phyloP scores from a whole-genome alignment of 2,888 invertebrate genomes.

The Sphaerophoria taeniata region DNA sequence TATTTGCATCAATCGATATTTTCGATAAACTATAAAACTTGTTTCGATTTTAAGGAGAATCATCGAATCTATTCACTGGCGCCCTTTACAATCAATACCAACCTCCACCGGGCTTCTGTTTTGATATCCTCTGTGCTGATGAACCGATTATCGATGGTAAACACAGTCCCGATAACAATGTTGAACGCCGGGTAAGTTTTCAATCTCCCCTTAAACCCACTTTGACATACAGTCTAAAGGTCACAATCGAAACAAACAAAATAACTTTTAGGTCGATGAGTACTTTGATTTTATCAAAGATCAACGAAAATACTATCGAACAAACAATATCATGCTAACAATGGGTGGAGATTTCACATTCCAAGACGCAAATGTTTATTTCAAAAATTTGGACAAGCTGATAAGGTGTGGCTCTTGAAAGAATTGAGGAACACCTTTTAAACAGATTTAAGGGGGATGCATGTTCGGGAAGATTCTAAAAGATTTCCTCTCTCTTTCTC shows the following conservation, averaged over 20 bases:
- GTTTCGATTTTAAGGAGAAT: slow-evolving; percentile 83
- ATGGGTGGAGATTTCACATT: slow-evolving; percentile 97
- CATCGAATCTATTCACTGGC: slow-evolving; percentile 91
- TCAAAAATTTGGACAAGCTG: slow-evolving; percentile 92
- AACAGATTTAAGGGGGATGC: slow-evolving; percentile 48
- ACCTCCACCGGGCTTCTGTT: slow-evolving; percentile 96
- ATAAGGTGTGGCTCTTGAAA: slow-evolving; percentile 84
- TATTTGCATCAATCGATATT: not conserved
- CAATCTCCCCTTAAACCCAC: too few relatives aligned
- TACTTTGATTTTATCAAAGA: slow-evolving; percentile 85
- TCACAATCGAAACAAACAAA: slow-evolving; percentile 15
- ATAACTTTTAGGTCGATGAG: slow-evolving; percentile 82
- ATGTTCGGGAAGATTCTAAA: slow-evolving; percentile 20
- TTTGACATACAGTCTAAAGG: not conserved
- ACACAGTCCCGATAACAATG: slow-evolving; percentile 92
- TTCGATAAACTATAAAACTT: not conserved
- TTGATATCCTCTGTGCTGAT: slow-evolving; percentile 92
- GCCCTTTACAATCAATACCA: slow-evolving; percentile 92
- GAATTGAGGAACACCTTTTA: slow-evolving; percentile 9
- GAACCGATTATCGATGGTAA: slow-evolving; percentile 94
- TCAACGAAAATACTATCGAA: slow-evolving; percentile 86
- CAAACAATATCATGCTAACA: slow-evolving; percentile 90
- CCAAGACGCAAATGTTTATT: slow-evolving; percentile 91
- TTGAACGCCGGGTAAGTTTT: slow-evolving; percentile 88
- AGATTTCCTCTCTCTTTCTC: not conserved